Conservation (phyloP, 2,888 invertebrate genomes). For the Heterodera filipjevi region DNA sequence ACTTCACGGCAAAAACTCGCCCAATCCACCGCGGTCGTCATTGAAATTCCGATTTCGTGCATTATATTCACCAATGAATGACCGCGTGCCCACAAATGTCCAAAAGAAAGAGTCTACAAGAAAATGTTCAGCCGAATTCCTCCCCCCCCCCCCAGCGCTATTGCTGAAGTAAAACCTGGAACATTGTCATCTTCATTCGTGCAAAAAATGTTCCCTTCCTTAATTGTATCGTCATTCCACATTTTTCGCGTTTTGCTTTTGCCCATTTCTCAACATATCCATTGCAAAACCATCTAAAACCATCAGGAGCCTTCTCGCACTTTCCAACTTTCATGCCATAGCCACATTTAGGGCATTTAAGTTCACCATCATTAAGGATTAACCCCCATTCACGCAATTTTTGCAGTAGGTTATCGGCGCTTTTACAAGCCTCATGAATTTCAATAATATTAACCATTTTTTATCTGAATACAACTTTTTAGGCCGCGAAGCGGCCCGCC, state of each 20-base stretch:
- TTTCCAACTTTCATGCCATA: constrained; percentile 8
- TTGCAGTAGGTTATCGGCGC: neutral
- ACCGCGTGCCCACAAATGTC: constrained; percentile 3
- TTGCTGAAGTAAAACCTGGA: constrained; percentile 14
- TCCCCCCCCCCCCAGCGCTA: neutral
- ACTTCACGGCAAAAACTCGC: constrained; percentile 25
- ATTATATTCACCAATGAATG: neutral
- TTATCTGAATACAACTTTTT: neutral
- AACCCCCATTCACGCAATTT: constrained; percentile 13
- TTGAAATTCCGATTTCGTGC: constrained; percentile 15
- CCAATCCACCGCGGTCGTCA: constrained; percentile 17
- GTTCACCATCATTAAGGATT: neutral
- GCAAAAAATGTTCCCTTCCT: constrained; percentile 14
- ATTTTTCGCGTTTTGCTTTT: neutral
- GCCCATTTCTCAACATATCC: neutral
- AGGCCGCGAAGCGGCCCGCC: neutral
- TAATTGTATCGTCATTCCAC: neutral
- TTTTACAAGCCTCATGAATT: neutral
- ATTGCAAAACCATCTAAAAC: neutral
- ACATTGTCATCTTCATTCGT: neutral
- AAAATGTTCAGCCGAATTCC: neutral
- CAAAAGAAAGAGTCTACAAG: neutral
- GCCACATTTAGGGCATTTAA: neutral
- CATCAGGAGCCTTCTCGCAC: neutral
- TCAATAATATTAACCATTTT: neutral